Base-by-base conservation (phyloP, 2,888 invertebrate species). In the Abscondita cerata region DNA sequence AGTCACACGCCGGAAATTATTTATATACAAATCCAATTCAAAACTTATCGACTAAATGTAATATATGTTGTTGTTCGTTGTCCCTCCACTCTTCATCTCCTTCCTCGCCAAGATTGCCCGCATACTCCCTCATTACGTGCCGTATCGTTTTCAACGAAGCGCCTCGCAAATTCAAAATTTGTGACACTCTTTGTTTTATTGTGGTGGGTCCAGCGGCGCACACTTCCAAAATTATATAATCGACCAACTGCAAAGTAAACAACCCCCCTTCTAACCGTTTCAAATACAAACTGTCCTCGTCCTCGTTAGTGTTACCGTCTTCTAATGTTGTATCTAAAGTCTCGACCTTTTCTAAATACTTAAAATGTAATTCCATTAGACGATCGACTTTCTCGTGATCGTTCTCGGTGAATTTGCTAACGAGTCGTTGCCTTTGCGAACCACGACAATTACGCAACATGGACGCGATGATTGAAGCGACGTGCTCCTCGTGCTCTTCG, bases 361-460 rank as follows among this genome's bases (percentile, higher is more conserved):
- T 97, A 76, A 98, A 95, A 82, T 99, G 98, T 65, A 99, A 82
- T 80, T 99, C 99, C 77, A 99, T 84, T 41, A 99, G 83, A 64
- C 99, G 83, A 80, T 99, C 99, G 0, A 99, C 95, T 83, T 99
- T 99, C 80, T 98, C 98, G 73, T 95, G 92, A 79, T 99, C 98
- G 76, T 97, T 97, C 81, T 99, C 99, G 0, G 92, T 92, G 78
- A 99, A 99, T 83, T 99, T 99, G 70, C 92, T 91, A 12, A 99
- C 82, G 54, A 99, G 82, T 61, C 99, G 83, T 76, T 96, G 94
- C 25, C 96, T 84, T 73, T 98, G 97, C 4, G 92, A 87, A 1
- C 95, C 95, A 72, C 91, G 89, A 76, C 97, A 96, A 78, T 97
- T 96, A 64, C 94, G 87, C 67, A 98, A 81, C 90, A 98, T 92